Evolutionary conservation across 92 coral and sea anemone species (phyloP).

Genomic region (Siderastrea radians): DNA sequence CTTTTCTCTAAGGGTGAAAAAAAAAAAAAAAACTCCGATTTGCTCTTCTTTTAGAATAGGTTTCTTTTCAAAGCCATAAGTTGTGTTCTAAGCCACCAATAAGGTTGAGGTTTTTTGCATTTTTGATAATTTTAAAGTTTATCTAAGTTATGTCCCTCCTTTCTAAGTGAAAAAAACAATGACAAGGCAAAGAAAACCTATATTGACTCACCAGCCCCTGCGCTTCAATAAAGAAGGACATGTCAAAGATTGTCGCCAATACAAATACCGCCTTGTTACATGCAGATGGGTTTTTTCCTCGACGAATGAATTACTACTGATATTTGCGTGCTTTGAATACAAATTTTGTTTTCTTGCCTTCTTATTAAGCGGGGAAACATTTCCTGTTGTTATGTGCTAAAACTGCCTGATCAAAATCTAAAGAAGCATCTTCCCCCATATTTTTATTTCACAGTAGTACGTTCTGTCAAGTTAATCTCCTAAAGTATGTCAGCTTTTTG

Average conservation of each 20-base stretch:
- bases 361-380: not conserved
- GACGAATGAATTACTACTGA: not conserved
- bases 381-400: not conserved
- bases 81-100: not conserved
- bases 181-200: not conserved
- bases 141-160: not conserved
- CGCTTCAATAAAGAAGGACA: not conserved
- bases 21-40: not conserved
- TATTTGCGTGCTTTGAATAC: not conserved
- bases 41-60: not conserved
- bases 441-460: no score
- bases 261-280: not conserved
- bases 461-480: no score
- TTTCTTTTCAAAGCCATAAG: not conserved
- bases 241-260: not conserved
- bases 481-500: no score
- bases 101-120: not conserved
- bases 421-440: not conserved
- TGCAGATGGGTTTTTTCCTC: not conserved
- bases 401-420: not conserved
- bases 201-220: slow-evolving; percentile 15
- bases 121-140: not conserved
- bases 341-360: not conserved
- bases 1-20: not conserved
- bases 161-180: not conserved